These are phyloP conservation scores for Hyalella azteca DNA, from an alignment of 2,888 invertebrate genomes.

Conservation along the genomic window DNA sequence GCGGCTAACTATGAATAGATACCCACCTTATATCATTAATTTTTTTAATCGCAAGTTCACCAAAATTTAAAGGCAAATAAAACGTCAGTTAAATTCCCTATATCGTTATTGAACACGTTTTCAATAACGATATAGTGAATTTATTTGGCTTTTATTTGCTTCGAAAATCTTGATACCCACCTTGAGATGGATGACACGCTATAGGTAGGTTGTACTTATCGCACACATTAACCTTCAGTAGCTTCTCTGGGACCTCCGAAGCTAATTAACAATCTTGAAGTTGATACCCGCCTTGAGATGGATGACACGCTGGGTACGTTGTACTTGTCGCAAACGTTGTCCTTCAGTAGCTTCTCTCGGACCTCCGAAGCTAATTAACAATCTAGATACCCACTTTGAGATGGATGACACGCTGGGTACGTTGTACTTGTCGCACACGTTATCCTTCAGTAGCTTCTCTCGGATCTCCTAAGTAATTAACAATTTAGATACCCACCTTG, in stretches of 20 bases:
- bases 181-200: conserved; percentile 92
- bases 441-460: conserved; percentile 87
- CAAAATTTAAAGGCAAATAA: no score
- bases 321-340: conserved; percentile 96
- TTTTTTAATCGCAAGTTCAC: no score
- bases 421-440: conserved; percentile 96
- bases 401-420: conserved; percentile 97
- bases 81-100: no score
- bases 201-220: conserved; percentile 98
- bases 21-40: no score
- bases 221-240: conserved; percentile 91
- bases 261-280: no score
- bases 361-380: conserved; percentile 98
- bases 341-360: conserved; percentile 86
- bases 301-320: conserved; percentile 97
- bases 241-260: conserved; percentile 94
- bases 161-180: no score
- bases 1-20: no score
- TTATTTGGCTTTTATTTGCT: no score
- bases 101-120: no score
- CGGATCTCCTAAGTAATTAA: conserved; percentile 91
- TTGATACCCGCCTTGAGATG: conserved; percentile 71
- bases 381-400: conserved; percentile 77
- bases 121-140: no score
- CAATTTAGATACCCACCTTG: conserved; percentile 74